Evolutionary conservation across 2,888 invertebrate species (phyloP).

Genomic region (Alloplasta piceator): DNA sequence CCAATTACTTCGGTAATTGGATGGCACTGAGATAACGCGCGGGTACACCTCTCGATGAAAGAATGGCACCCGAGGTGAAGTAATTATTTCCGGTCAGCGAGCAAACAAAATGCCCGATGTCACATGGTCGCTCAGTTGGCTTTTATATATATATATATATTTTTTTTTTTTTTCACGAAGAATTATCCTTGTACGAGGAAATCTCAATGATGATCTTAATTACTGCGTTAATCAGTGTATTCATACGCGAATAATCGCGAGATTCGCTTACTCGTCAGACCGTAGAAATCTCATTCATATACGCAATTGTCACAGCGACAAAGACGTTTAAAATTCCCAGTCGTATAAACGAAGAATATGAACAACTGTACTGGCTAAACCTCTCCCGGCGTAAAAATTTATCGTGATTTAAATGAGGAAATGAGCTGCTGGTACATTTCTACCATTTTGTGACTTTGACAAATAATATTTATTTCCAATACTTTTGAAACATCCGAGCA

Average conservation of each 20-base stretch:
- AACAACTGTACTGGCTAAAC: too few species aligned
- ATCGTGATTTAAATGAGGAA: too few species aligned
- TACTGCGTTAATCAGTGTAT: neutral
- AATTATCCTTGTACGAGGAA: slow-evolving; percentile 24
- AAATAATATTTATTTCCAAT: too few species aligned
- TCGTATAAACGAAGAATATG: too few species aligned
- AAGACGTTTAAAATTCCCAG: too few species aligned
- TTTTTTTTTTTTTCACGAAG: slow-evolving; percentile 5
- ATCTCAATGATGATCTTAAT: slow-evolving; percentile 34
- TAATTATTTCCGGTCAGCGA: slow-evolving; percentile 61
- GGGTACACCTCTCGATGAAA: neutral
- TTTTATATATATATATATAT: slow-evolving; percentile 2
- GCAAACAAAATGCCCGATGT: slow-evolving; percentile 8
- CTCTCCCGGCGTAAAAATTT: too few species aligned
- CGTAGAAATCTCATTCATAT: neutral
- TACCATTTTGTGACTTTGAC: too few species aligned
- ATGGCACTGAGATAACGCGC: neutral
- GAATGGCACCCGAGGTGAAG: slow-evolving; percentile 29
- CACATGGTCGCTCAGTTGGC: slow-evolving; percentile 22
- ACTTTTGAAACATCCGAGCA: too few species aligned
- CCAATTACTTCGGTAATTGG: slow-evolving; percentile 27
- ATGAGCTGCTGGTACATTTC: too few species aligned
- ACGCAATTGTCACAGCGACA: too few species aligned
- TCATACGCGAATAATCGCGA: too few species aligned
- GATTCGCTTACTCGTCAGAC: neutral